Base-by-base conservation (phyloP, 1,140 invertebrate species). In the Rhynchophorus ferrugineus region DNA sequence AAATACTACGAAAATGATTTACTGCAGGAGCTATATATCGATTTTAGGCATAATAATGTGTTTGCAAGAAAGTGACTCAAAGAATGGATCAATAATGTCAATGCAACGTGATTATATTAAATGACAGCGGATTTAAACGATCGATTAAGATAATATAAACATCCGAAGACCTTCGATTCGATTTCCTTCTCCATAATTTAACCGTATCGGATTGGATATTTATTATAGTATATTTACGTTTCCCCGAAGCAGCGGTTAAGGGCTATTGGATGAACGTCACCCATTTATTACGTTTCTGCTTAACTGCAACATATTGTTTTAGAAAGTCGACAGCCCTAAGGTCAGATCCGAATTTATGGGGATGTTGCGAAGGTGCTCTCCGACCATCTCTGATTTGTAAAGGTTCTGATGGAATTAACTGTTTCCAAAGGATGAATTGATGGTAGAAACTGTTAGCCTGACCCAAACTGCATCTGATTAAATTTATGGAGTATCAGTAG, bases 231-330 rank as follows among this genome's bases (percentile, higher is more conserved):
- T 49, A 51, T 56, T 48, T 48, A 46, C 44, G 34, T 49, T 47
- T 47, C 8, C 48, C 38, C 47, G 20, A 56, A 51, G 49, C 44
- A 43, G 37, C 48, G 54, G 54, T 56, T 44, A 56, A 36, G 33
- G 21, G 35, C 43, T 13, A 36, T 13, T 42, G 48, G 46, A 36
- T 49, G 29, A 29, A 38, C 44, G 54, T 17, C 48, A 29, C n/a
- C 54, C 54, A 56, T 56, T 56, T 47, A 44, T 56, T 56, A 43
- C 45, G 21, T 44, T 38, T 39, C 47, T 44, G 47, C 48, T 56
- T 56, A 56, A 56, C 54, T 47, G 42, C 35, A 51, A 56, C 49
- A 39, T 38, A 56, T 51, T 46, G 54, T 56, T 46, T 48, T 24
- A 14, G 35, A 38, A 46, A 54, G 37, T 41, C 51, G n/a, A 35